Evolutionary conservation across 2,113 vertebrate genomes (phyloP), one percentile per base, ranked within the genome.

Genomic region (Mixornis gularis): DNA sequence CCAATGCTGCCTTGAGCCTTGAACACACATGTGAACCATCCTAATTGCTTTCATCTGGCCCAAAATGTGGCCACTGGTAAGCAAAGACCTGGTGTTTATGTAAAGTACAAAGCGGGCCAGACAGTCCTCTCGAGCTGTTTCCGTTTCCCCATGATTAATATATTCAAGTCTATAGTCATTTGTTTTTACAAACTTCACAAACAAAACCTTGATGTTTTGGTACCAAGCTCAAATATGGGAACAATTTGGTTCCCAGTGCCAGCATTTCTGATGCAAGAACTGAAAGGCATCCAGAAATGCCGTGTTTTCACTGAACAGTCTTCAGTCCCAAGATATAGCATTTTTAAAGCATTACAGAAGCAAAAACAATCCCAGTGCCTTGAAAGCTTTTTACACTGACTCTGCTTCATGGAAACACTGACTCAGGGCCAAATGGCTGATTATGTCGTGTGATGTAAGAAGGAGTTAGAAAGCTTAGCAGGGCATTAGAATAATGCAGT

Each of bases 391-490:
- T 96, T 90, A 58, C 82, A 85, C 73, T 73, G 80, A 80, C 86
- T 88, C 84, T 69, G 86, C 93, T 97, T 96, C 83, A 94, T 78
- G 65, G 64, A 92, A 93, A 94, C 58, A 93, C 83, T 94, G 92
- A 97, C 94, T 97, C 92, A 85, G 95, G 92, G 90, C 92, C 96
- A 96, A 97, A 89, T 38, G 73, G 85, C 89, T 92, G 95, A 96
- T 94, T 93, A 60, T 85, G 84, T 95, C 1, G 41, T 86, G 58
- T 95, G 94, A 96, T 95, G 95, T 85, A 95, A 96, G 95, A 72
- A 94, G 89, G 93, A 95, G 87, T 90, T 90, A 88, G 90, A 86
- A 85, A 82, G 87, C 94, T 96, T 94, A 96, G 90, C 90, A 68
- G 91, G 85, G 93, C 91, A 94, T 96, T 93, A 90, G 72, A 97